These are phyloP conservation scores for Phoenicopterus ruber DNA, from an alignment of 2,113 vertebrate genomes.

Conservation along the genomic window DNA sequence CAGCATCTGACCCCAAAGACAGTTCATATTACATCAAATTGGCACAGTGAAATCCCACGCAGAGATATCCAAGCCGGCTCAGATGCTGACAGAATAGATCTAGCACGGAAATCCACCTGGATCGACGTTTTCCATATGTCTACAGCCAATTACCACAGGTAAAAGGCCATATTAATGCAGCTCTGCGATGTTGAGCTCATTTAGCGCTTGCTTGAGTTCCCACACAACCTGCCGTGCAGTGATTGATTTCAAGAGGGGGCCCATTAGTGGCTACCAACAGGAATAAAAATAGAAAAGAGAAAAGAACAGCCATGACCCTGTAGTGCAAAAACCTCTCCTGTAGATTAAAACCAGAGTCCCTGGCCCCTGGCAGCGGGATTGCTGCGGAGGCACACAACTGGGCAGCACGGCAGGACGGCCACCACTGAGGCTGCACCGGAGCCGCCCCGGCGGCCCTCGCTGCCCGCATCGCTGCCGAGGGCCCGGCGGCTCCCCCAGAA, in stretches of 20 bases:
- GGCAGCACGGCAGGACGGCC: neutral
- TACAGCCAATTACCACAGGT: neutral
- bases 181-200: neutral
- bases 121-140: neutral
- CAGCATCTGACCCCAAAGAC: neutral
- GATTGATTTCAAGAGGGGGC: neutral
- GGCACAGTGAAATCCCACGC: neutral
- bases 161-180: neutral
- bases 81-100: neutral
- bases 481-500: neutral
- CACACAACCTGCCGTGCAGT: neutral
- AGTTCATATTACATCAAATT: neutral
- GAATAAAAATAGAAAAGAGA: neutral
- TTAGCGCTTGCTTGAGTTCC: neutral
- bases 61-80: neutral
- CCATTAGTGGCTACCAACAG: neutral
- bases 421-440: neutral
- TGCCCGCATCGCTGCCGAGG: accelerated
- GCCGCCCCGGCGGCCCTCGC: too few species aligned
- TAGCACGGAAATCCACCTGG: neutral
- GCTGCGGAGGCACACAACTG: accelerated
- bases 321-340: neutral
- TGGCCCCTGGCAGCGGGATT: neutral
- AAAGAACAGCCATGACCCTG: neutral
- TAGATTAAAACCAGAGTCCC: neutral